phyloP scores from a whole-genome alignment of 2,888 invertebrate species.

The Andrena hattorfiana region DNA sequence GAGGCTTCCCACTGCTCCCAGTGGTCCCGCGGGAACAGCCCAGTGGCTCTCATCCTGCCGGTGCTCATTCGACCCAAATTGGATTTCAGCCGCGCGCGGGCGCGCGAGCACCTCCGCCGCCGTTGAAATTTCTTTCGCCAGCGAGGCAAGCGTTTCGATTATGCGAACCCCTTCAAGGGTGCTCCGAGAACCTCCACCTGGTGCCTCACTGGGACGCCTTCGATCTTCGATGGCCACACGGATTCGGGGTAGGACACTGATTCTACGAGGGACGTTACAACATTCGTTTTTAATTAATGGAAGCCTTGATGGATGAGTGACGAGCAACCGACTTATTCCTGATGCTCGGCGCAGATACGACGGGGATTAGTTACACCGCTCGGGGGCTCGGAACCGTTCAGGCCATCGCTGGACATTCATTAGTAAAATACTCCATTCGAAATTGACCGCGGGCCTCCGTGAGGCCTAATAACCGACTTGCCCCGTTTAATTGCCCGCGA shows the following conservation, averaged over 20 bases:
- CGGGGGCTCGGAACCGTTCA: background rate
- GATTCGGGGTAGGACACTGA: too few species aligned
- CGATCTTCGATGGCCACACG: too few species aligned
- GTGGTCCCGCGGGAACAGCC: slow-evolving; percentile 79
- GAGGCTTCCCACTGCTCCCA: slow-evolving; percentile 83
- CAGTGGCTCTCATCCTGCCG: slow-evolving; percentile 79
- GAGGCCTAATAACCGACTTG: slow-evolving; percentile 20
- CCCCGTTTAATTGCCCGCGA: slow-evolving; percentile 13
- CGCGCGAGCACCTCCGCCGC: background rate
- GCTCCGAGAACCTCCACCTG: too few species aligned
- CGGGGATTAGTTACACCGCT: too few species aligned
- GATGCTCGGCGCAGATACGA: too few species aligned
- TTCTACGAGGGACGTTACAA: too few species aligned
- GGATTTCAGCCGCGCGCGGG: slow-evolving; percentile 65
- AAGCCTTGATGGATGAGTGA: too few species aligned
- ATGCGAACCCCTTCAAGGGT: slow-evolving; percentile 10
- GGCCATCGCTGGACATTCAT: background rate
- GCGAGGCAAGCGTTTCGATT: slow-evolving; percentile 7
- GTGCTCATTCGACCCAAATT: slow-evolving; percentile 81
- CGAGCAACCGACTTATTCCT: too few species aligned
- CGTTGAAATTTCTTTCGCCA: slow-evolving; percentile 28
- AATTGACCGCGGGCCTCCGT: slow-evolving; percentile 1
- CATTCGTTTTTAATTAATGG: too few species aligned
- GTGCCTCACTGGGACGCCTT: too few species aligned
- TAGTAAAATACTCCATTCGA: slow-evolving; percentile 28